Conservation (phyloP, 2,797 vertebrate genomes). For the Enteromius argenteus region DNA sequence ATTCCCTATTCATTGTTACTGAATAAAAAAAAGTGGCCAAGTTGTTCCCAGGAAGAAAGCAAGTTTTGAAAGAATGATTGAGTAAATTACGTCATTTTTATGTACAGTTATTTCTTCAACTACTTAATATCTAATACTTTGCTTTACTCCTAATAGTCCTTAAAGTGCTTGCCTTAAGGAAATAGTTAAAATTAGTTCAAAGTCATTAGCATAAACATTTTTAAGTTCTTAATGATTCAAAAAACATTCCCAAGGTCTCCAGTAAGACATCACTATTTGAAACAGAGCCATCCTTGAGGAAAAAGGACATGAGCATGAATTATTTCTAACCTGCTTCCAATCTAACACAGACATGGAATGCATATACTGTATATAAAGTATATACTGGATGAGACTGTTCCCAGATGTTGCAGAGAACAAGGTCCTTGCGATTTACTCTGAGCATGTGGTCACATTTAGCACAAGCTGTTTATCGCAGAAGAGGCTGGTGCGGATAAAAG, state of each 20-base stretch:
- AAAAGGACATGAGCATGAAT: conserved; percentile 16
- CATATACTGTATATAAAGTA: neutral
- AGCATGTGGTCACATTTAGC: conserved; percentile 45
- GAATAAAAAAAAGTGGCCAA: neutral
- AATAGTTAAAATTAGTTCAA: conserved; percentile 35
- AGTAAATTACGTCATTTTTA: neutral
- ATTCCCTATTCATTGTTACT: neutral
- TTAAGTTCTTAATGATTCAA: conserved; percentile 37
- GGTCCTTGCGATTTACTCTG: neutral
- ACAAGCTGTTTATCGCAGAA: conserved; percentile 35
- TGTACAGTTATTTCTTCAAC: neutral
- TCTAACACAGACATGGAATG: conserved; percentile 30
- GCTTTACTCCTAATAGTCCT: conserved; percentile 6
- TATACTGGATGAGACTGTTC: conserved; percentile 11
- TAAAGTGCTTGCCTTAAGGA: conserved; percentile 22
- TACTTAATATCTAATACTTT: conserved; percentile 12
- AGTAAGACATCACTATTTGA: neutral
- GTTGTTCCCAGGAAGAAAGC: neutral
- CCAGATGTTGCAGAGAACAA: conserved; percentile 14
- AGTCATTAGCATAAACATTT: conserved; percentile 36
- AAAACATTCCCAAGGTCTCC: conserved; percentile 34
- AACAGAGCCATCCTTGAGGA: conserved; percentile 2
- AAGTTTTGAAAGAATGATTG: neutral
- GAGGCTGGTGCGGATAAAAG: neutral
- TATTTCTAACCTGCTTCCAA: conserved; percentile 11